These are phyloP conservation scores for Bradynema listronoti DNA, from an alignment of 1,140 invertebrate genomes.

Conservation along the genomic window DNA sequence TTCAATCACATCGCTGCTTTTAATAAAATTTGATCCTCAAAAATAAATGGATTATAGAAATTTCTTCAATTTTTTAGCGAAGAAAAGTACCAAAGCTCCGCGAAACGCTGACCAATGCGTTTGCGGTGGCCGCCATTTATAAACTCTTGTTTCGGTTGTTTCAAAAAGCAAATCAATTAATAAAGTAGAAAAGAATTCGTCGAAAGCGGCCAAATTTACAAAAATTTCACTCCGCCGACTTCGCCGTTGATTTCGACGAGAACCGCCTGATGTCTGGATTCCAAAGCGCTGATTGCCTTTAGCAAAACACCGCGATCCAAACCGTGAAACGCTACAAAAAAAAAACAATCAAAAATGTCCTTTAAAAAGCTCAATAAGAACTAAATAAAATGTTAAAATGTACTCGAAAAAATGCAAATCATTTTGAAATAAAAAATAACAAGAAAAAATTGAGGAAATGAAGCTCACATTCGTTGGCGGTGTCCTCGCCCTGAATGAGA, in stretches of 20 bases:
- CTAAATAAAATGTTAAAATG: not conserved
- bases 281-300: conserved; percentile 71
- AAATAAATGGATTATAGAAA: too few species aligned
- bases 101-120: too few species aligned
- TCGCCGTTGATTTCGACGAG: conserved; percentile 75
- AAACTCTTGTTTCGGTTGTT: too few species aligned
- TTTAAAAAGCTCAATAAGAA: not conserved
- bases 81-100: too few species aligned
- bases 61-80: too few species aligned
- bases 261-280: conserved; percentile 75
- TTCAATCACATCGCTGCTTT: conserved; percentile 72
- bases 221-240: conserved; percentile 87
- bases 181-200: too few species aligned
- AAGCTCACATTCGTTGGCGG: conserved; percentile 61
- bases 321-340: conserved; percentile 73
- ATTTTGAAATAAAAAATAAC: not conserved
- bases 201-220: conserved; percentile 61
- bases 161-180: too few species aligned
- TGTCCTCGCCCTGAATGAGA: conserved; percentile 75
- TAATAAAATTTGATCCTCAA: conserved; percentile 56
- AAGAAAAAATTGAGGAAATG: not conserved
- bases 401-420: not conserved
- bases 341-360: not conserved
- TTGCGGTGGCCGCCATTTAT: too few species aligned
- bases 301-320: conserved; percentile 71